phyloP scores from a whole-genome alignment of 1,140 invertebrate species.

The Ectropis grisescens region DNA sequence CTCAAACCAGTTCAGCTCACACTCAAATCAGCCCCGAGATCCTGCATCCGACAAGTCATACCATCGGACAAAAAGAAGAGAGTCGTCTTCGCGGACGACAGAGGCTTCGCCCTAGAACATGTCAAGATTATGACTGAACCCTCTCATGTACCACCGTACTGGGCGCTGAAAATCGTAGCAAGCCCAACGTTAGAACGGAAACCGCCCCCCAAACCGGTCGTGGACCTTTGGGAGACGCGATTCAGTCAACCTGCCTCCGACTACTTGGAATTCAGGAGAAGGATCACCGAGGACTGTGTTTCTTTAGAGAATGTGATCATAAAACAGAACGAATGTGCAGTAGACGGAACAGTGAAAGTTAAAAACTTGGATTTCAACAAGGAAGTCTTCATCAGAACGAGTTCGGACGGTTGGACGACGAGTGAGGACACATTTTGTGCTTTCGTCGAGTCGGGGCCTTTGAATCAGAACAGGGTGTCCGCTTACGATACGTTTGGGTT shows the following conservation, averaged over 20 bases:
- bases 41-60: slow-evolving; percentile 42
- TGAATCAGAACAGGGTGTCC: slow-evolving; percentile 69
- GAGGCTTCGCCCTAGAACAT: slow-evolving; percentile 87
- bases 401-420: slow-evolving; percentile 84
- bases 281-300: slow-evolving; percentile 85
- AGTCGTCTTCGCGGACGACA: slow-evolving; percentile 95
- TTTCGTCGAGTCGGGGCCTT: slow-evolving; percentile 74
- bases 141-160: slow-evolving; percentile 89
- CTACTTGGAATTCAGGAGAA: slow-evolving; percentile 88
- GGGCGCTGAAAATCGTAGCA: slow-evolving; percentile 77
- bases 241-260: slow-evolving; percentile 95
- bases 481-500: slow-evolving; percentile 95
- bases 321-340: slow-evolving; percentile 82
- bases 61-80: slow-evolving; percentile 77
- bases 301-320: slow-evolving; percentile 94
- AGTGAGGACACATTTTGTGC: slow-evolving; percentile 83
- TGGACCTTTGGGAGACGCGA: slow-evolving; percentile 81
- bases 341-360: slow-evolving; percentile 94
- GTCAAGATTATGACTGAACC: slow-evolving; percentile 93
- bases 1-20: slow-evolving; percentile 49
- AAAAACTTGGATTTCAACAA: slow-evolving; percentile 92
- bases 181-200: slow-evolving; percentile 50
- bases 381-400: slow-evolving; percentile 84
- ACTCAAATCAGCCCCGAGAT: slow-evolving; percentile 43
- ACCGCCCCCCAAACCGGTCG: slow-evolving; percentile 72